These are phyloP conservation scores for Pentamera pediparva DNA, from an alignment of 53 echinoderm and acorn worm genomes.

Conservation along the genomic window DNA sequence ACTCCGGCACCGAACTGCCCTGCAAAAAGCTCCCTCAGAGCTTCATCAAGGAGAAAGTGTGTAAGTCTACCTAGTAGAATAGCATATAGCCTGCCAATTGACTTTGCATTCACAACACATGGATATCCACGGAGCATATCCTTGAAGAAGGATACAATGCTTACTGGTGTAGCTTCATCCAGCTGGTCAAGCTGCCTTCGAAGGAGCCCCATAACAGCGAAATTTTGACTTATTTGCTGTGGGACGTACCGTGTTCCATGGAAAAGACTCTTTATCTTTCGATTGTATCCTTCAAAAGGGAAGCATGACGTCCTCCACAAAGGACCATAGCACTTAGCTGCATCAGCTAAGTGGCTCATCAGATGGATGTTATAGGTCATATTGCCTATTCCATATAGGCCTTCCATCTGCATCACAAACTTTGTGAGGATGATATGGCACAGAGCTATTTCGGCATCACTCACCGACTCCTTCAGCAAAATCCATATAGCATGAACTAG, in stretches of 20 bases:
- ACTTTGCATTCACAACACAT: not conserved
- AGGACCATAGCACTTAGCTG: conserved; percentile 34
- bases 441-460: not conserved
- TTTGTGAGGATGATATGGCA: conserved; percentile 7
- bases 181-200: not conserved
- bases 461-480: conserved; percentile 15
- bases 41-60: too few relatives aligned
- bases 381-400: conserved; percentile 17
- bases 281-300: conserved; percentile 39
- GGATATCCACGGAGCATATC: conserved; percentile 13
- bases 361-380: conserved; percentile 42
- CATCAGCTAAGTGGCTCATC: conserved; percentile 38
- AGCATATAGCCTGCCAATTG: too few relatives aligned
- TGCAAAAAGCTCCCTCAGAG: too few relatives aligned
- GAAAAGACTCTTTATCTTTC: conserved; percentile 27
- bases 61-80: too few relatives aligned
- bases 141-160: not conserved
- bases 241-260: conserved; percentile 39
- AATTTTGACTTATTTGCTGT: conserved; percentile 24
- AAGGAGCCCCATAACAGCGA: conserved; percentile 1
- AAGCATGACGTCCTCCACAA: conserved; percentile 36
- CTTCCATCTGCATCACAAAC: conserved; percentile 39
- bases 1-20: too few relatives aligned
- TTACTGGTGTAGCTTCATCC: not conserved
- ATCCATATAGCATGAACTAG: conserved; percentile 23